Conservation (phyloP, 1,140 invertebrate genomes). For the Medauroidea extradentata region DNA sequence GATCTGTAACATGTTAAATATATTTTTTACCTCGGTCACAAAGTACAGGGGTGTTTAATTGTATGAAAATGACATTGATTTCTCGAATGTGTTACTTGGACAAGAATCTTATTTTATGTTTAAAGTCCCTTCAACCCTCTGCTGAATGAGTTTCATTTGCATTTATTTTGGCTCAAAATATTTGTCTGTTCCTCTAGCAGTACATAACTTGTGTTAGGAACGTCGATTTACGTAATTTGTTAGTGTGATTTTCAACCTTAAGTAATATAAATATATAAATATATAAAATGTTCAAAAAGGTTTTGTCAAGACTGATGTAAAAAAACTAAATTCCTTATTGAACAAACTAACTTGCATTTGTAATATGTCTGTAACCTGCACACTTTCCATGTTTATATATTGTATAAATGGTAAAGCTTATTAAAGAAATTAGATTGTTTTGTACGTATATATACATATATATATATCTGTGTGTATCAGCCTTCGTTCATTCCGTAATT, state of each 20-base stretch:
- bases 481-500: conserved; percentile 6
- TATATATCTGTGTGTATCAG: not conserved
- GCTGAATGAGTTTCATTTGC: not conserved
- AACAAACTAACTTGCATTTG: conserved; percentile 15
- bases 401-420: conserved; percentile 12
- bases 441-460: conserved; percentile 13
- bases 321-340: conserved; percentile 10
- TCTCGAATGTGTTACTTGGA: not conserved
- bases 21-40: too few relatives aligned
- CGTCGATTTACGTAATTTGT: not conserved
- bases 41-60: too few relatives aligned
- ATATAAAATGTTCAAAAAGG: conserved; percentile 11
- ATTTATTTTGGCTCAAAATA: conserved; percentile 1
- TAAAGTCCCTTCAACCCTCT: not conserved
- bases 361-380: conserved; percentile 16
- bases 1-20: too few relatives aligned
- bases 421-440: conserved; percentile 12
- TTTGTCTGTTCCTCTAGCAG: not conserved
- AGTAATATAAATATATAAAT: conserved; percentile 15
- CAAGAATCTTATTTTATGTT: not conserved
- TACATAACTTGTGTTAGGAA: not conserved
- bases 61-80: not conserved
- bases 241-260: conserved; percentile 10
- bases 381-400: conserved; percentile 20
- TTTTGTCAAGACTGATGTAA: conserved; percentile 22